phyloP scores from a whole-genome alignment of 2,888 invertebrate species.

The Mayetiola destructor region DNA sequence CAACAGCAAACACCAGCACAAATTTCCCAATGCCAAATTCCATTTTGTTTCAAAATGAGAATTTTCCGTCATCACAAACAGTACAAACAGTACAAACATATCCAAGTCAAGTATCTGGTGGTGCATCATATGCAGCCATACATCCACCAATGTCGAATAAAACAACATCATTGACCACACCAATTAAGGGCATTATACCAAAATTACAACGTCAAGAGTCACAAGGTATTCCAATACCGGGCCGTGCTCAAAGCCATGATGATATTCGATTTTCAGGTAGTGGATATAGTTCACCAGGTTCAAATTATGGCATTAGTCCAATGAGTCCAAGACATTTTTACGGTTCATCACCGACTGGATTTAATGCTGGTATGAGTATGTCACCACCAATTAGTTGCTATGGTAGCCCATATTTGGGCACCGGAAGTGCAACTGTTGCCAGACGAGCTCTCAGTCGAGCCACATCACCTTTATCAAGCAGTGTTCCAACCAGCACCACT shows the following conservation, averaged over 20 bases:
- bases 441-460: conserved; percentile 12
- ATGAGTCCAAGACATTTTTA: neutral
- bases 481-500: neutral
- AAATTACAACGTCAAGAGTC: conserved; percentile 9
- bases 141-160: neutral
- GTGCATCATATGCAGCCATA: neutral
- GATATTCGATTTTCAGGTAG: neutral
- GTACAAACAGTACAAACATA: too few relatives aligned
- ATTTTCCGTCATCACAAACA: too few relatives aligned
- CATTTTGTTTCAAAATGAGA: neutral
- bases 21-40: neutral
- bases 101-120: neutral
- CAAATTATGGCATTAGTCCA: neutral
- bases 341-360: neutral
- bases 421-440: conserved; percentile 13
- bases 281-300: neutral
- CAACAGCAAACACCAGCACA: neutral
- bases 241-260: neutral
- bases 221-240: conserved; percentile 13
- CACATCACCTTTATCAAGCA: conserved; percentile 13
- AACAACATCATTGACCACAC: neutral
- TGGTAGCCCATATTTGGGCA: conserved; percentile 17
- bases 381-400: neutral
- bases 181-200: conserved; percentile 8
- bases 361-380: neutral